Percentiles rank a stretch among this genome's conserved stretches.
Conservation (phyloP, 2,888 invertebrate species). For the Andrena bucephala region DNA sequence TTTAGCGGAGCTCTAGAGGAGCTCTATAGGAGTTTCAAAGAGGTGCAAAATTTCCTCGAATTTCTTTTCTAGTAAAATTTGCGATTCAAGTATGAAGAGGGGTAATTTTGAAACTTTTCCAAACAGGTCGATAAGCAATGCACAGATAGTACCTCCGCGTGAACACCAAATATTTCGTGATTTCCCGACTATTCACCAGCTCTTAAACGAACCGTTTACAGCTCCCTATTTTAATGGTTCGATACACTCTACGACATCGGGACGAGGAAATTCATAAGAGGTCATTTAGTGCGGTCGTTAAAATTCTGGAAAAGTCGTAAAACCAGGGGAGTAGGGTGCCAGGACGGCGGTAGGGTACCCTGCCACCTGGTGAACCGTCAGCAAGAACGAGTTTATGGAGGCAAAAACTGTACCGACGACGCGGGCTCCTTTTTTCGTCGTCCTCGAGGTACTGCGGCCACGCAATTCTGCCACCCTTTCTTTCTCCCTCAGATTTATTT, state of each 20-base stretch:
- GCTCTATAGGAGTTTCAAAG: too few species aligned
- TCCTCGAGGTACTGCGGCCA: conserved; percentile 29
- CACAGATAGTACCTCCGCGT: conserved; percentile 62
- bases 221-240: conserved; percentile 42
- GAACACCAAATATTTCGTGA: conserved; percentile 62
- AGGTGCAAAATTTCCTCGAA: too few species aligned
- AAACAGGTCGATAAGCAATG: neutral
- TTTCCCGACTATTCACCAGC: conserved; percentile 30
- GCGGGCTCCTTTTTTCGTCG: conserved; percentile 70
- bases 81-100: neutral
- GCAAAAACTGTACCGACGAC: conserved; percentile 77
- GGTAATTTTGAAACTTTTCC: neutral
- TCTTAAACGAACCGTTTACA: conserved; percentile 49
- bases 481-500: conserved; percentile 38
- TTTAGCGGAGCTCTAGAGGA: too few species aligned
- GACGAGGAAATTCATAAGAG: conserved; percentile 58
- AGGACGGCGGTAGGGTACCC: conserved; percentile 42
- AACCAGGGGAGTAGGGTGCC: conserved; percentile 69
- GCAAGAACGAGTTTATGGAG: conserved; percentile 76
- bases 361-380: conserved; percentile 55
- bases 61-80: neutral
- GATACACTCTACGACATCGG: conserved; percentile 50
- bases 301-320: conserved; percentile 84
- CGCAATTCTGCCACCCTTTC: conserved; percentile 43
- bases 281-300: conserved; percentile 81